Evolutionary conservation across 2,888 invertebrate species (phyloP).

Genomic region (Synergus umbraculus): DNA sequence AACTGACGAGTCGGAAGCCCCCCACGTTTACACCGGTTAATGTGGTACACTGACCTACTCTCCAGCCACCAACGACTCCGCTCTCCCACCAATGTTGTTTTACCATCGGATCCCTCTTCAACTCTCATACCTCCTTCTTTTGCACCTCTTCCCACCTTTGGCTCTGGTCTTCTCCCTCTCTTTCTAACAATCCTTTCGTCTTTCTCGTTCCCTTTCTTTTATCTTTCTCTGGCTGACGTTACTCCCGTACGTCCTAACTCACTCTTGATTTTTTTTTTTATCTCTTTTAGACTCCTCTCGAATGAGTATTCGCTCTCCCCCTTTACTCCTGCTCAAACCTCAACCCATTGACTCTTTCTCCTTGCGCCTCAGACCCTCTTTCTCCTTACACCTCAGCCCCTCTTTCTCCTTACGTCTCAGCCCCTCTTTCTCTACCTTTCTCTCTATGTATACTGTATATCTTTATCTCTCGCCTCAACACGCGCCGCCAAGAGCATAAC

Average conservation of each 20-base stretch:
- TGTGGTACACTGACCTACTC: conserved; percentile 78
- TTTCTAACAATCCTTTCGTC: conserved; percentile 46
- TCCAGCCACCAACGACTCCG: conserved; percentile 61
- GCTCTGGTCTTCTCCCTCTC: conserved; percentile 40
- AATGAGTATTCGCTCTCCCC: not conserved
- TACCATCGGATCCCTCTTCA: conserved; percentile 47
- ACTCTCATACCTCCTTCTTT: conserved; percentile 43
- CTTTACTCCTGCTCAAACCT: not conserved
- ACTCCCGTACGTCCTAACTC: conserved; percentile 31
- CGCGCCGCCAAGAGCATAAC: not conserved
- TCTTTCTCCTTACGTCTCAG: not conserved
- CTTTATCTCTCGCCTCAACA: not conserved
- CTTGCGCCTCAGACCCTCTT: conserved; percentile 1
- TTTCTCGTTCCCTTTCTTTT: conserved; percentile 27
- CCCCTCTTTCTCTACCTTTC: conserved; percentile 30
- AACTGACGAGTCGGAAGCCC: conserved; percentile 73
- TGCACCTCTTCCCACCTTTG: conserved; percentile 36
- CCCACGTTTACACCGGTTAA: conserved; percentile 62
- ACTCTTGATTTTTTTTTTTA: conserved; percentile 10
- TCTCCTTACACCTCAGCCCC: not conserved
- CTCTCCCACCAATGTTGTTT: conserved; percentile 41
- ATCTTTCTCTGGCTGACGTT: conserved; percentile 6
- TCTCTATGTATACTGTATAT: not conserved
- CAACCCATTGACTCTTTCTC: not conserved
- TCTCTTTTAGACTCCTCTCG: not conserved